Evolutionary conservation across 2,797 vertebrate genomes (phyloP).

Genomic region (Eulemur coronatus): DNA sequence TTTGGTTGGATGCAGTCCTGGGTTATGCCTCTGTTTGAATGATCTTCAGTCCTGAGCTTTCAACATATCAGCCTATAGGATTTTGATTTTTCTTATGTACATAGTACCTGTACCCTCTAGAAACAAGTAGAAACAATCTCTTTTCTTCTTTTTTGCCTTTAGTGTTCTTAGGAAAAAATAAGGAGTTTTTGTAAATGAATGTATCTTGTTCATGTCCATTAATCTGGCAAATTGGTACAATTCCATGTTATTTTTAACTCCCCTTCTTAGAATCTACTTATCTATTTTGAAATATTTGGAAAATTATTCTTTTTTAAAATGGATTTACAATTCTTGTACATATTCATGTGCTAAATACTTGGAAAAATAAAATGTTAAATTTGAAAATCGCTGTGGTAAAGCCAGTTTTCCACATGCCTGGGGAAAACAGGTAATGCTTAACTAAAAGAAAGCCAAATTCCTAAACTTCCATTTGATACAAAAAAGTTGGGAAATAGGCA

Average conservation of each 20-base stretch:
- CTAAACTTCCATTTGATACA: background rate
- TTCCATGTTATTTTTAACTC: constrained; percentile 51
- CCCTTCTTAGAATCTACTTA: constrained; percentile 33
- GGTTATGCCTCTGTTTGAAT: background rate
- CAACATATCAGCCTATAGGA: constrained; percentile 61
- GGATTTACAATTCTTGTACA: background rate
- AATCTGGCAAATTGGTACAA: constrained; percentile 15
- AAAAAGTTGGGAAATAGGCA: background rate
- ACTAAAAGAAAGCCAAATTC: background rate
- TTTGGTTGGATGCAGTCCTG: background rate
- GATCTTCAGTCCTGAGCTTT: constrained; percentile 30
- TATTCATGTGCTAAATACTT: background rate
- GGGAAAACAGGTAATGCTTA: background rate
- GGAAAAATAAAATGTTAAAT: constrained; percentile 7
- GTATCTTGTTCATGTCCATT: background rate
- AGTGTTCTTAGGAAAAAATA: constrained; percentile 26
- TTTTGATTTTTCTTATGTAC: constrained; percentile 63
- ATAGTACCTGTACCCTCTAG: constrained; percentile 35
- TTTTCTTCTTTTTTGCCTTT: background rate
- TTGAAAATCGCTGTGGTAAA: background rate
- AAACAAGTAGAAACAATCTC: constrained; percentile 56
- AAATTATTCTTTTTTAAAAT: constrained; percentile 22
- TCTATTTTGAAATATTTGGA: constrained; percentile 28
- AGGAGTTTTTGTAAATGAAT: background rate
- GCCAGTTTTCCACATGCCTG: background rate